phyloP scores from a whole-genome alignment of 2,888 invertebrate species.

The Machimus rusticus region DNA sequence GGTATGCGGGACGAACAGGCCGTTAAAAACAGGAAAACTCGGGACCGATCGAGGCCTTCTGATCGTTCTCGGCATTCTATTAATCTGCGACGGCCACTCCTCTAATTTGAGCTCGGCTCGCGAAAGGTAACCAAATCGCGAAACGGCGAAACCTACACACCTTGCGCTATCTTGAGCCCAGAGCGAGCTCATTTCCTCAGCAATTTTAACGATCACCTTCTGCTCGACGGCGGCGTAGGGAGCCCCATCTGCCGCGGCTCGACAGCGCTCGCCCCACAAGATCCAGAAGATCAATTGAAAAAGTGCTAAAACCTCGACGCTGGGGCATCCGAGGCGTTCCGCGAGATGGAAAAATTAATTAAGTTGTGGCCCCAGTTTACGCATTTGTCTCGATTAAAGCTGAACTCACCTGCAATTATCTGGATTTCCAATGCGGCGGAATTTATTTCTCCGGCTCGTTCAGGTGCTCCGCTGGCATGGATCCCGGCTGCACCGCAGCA shows the following conservation, averaged over 20 bases:
- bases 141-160: not conserved
- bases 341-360: constrained; percentile 10
- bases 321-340: not conserved
- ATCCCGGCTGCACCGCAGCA: not conserved
- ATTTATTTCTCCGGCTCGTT: not conserved
- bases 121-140: not conserved
- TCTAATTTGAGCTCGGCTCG: not conserved
- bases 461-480: not conserved
- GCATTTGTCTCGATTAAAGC: constrained; percentile 12
- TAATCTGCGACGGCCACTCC: constrained; percentile 23
- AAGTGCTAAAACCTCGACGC: constrained; percentile 36
- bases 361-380: constrained; percentile 24
- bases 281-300: constrained; percentile 12
- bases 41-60: not conserved
- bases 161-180: not conserved
- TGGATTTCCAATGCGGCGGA: not conserved
- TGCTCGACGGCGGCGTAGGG: not conserved
- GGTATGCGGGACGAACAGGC: not conserved
- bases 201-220: constrained; percentile 27
- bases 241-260: constrained; percentile 1
- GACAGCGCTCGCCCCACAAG: not conserved
- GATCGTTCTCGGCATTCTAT: constrained; percentile 11
- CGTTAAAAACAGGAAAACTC: constrained; percentile 24
- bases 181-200: constrained; percentile 28
- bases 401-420: constrained; percentile 33